Evolutionary conservation across 2,797 vertebrate species (phyloP).

Genomic region (Chiroxiphia lanceolata): DNA sequence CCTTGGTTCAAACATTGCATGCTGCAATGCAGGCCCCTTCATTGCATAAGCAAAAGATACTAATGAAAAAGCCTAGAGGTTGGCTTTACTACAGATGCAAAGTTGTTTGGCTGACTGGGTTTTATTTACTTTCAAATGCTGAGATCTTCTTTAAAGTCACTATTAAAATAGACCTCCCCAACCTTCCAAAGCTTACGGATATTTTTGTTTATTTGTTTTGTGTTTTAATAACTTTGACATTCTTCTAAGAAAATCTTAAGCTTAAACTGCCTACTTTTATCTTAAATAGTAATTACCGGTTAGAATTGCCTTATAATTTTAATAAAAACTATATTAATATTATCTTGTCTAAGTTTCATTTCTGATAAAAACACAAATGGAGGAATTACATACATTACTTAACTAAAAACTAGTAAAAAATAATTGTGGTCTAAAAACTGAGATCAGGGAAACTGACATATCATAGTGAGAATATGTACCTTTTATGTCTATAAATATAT

Average conservation of each 20-base stretch:
- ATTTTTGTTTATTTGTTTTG: background rate
- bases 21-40: background rate
- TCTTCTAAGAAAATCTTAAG: background rate
- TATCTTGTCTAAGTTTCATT: background rate
- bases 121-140: background rate
- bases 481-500: background rate
- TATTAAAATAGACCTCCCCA: background rate
- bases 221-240: background rate
- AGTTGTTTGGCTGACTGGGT: background rate
- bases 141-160: background rate
- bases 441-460: background rate
- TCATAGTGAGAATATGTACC: background rate
- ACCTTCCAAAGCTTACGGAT: background rate
- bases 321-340: background rate
- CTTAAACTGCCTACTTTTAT: background rate
- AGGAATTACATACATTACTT: background rate
- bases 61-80: background rate
- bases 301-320: background rate
- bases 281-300: background rate
- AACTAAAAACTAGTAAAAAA: background rate
- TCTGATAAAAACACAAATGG: background rate
- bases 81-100: background rate
- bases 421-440: background rate
- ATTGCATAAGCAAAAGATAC: background rate
- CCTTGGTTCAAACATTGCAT: background rate